Percentiles rank a stretch among this genome's conserved stretches.
phyloP scores from a whole-genome alignment of 2,888 invertebrate genomes.

The Eurytoma californica region DNA sequence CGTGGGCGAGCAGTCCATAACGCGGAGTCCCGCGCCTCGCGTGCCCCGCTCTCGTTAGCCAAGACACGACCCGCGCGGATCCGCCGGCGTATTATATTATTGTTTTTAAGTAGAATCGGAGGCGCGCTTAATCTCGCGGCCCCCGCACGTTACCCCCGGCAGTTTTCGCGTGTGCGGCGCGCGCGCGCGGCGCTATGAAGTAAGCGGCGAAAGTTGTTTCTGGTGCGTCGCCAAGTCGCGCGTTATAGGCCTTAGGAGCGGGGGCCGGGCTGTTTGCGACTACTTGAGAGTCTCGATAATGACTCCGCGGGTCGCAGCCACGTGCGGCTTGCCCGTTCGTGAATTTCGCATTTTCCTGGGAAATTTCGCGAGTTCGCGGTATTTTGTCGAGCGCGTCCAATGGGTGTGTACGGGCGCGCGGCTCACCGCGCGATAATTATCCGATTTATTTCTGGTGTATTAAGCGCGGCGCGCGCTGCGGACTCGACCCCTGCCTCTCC shows the following conservation, averaged over 20 bases:
- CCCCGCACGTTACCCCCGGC: too few relatives aligned
- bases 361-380: conserved; percentile 20
- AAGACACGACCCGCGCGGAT: not conserved
- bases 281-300: conserved; percentile 28
- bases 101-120: conserved; percentile 43
- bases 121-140: conserved; percentile 21
- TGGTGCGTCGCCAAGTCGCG: conserved; percentile 51
- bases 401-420: not conserved
- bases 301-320: conserved; percentile 15
- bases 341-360: conserved; percentile 2
- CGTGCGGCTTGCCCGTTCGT: too few relatives aligned
- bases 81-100: conserved; percentile 41
- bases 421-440: conserved; percentile 1
- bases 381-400: not conserved
- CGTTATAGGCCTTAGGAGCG: not conserved
- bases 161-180: not conserved
- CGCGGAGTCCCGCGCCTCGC: conserved; percentile 11
- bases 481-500: not conserved
- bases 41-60: conserved; percentile 23
- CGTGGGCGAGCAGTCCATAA: not conserved
- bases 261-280: conserved; percentile 25
- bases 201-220: conserved; percentile 50
- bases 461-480: not conserved
- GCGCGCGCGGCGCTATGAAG: conserved; percentile 12
- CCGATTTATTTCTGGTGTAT: conserved; percentile 10